Percentiles rank a stretch among this genome's conserved stretches.
These are phyloP conservation scores for Drosophila mayri DNA, from an alignment of 1,140 invertebrate species.

Conservation along the genomic window DNA sequence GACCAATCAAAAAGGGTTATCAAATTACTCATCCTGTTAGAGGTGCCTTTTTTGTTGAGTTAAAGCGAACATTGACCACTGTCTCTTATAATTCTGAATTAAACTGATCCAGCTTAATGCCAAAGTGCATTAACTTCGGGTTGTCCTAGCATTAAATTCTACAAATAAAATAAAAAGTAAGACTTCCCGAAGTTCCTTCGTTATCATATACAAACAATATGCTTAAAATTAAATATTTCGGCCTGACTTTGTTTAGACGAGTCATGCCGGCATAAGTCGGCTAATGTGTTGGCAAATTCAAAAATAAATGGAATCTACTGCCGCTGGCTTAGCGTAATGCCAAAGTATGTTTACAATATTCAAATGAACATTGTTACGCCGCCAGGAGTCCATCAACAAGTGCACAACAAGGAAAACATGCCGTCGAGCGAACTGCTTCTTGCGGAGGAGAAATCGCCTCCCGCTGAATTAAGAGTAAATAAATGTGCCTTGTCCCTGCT, in stretches of 20 bases:
- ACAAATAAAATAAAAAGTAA: not conserved
- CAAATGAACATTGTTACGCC: slow-evolving; percentile 43
- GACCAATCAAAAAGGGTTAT: not conserved
- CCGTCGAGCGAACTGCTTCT: not conserved
- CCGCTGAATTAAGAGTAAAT: slow-evolving; percentile 41
- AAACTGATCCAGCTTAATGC: not conserved
- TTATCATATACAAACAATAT: slow-evolving; percentile 17
- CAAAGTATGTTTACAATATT: slow-evolving; percentile 47
- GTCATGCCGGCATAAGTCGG: slow-evolving; percentile 4
- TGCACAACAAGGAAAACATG: slow-evolving; percentile 19
- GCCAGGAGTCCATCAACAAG: slow-evolving; percentile 47
- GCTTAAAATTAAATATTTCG: not conserved
- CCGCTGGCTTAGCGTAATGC: slow-evolving; percentile 40
- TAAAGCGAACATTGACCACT: not conserved
- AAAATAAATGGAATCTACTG: slow-evolving; percentile 37
- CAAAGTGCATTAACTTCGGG: not conserved
- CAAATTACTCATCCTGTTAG: not conserved
- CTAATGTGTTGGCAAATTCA: slow-evolving; percentile 34
- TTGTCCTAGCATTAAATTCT: not conserved
- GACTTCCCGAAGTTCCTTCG: not conserved
- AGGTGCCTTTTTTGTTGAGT: no score
- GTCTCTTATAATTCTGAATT: not conserved
- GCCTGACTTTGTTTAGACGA: slow-evolving; percentile 28
- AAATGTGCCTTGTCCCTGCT: slow-evolving; percentile 41
- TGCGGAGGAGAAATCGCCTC: not conserved